Base-by-base conservation (phyloP, 2,797 vertebrate species). In the Scyliorhinus canicula region DNA sequence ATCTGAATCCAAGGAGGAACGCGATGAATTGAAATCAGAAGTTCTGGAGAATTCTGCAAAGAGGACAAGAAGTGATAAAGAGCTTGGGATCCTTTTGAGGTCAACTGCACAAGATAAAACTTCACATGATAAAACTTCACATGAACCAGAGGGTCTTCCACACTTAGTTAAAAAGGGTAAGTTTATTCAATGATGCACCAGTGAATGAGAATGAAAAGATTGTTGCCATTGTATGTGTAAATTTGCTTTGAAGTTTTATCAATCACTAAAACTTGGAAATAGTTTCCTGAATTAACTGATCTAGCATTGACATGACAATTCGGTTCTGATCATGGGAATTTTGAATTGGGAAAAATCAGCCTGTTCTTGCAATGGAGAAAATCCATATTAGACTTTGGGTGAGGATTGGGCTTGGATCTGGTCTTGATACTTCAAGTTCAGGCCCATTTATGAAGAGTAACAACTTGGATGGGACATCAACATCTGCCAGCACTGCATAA, bases 81-180 rank as follows among this genome's bases (percentile, higher is more conserved):
- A 8, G 35, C 86, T 35, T n/a, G 31, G n/a, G 31, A 14, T 31
- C 14, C 31, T 90, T 82, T 90, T 60, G 60, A 60, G 2, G 16
- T 60, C 86, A 60, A 9, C 69, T 95, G 95, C 96, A 12, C 95
- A 69, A 77, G 91, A 97, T 0, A 96, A 97, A 0, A 93, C 95
- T 0, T 96, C 97, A 9, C 96, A 96, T 95, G 97, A 97, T 0
- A 96, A 97, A 0, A 93, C 95, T 0, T 96, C 97, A 9, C 96
- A 96, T 95, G 97, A 97, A 95, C 97, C 97, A 0, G 98, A 98
- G 95, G 98, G 98, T 26, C 97, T 99, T 95, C 98, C 98, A 88
- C 98, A 98, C 95, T 96, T 98, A 95, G 98, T 98, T 67, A 97
- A 97, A 96, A 98, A 96, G 98, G 98, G 98, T 99, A 26, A 93